Percentiles rank a stretch among this genome's conserved stretches.
Evolutionary conservation across 2,797 vertebrate genomes (phyloP).

Genomic region (Coluber constrictor): DNA sequence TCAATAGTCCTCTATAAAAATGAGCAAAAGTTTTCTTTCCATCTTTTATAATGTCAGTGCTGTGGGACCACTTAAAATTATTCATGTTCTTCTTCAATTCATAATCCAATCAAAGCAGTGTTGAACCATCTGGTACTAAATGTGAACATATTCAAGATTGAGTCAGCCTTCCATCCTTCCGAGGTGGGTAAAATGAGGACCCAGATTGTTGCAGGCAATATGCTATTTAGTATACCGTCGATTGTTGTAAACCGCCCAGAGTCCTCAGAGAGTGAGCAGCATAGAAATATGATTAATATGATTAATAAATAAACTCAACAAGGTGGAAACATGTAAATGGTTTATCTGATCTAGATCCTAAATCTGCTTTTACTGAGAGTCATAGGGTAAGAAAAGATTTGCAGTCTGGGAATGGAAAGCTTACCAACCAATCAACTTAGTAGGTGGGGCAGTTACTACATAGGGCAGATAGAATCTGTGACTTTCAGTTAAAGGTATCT

Average conservation of each 20-base stretch:
- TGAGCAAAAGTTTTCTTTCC: not conserved
- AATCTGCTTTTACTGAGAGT: not conserved
- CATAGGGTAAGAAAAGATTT: not conserved
- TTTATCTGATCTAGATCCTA: not conserved
- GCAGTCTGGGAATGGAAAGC: not conserved
- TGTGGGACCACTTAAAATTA: not conserved
- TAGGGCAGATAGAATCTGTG: not conserved
- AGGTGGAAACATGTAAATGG: not conserved
- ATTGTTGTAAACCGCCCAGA: no score
- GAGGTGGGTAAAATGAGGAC: no score
- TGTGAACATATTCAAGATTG: not conserved
- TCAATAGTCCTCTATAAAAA: not conserved
- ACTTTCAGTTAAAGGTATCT: not conserved
- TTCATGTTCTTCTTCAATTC: not conserved
- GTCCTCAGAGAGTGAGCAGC: no score
- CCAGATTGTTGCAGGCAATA: no score
- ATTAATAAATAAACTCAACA: not conserved
- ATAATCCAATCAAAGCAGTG: not conserved
- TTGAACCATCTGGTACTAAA: not conserved
- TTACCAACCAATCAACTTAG: not conserved
- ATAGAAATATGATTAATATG: no score
- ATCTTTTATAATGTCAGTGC: not conserved
- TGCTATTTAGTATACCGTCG: no score
- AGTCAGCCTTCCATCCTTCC: no score
- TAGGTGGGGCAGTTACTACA: not conserved